These are phyloP conservation scores for Sylvicola fuscatus DNA, from an alignment of 2,888 invertebrate species.

Conservation along the genomic window DNA sequence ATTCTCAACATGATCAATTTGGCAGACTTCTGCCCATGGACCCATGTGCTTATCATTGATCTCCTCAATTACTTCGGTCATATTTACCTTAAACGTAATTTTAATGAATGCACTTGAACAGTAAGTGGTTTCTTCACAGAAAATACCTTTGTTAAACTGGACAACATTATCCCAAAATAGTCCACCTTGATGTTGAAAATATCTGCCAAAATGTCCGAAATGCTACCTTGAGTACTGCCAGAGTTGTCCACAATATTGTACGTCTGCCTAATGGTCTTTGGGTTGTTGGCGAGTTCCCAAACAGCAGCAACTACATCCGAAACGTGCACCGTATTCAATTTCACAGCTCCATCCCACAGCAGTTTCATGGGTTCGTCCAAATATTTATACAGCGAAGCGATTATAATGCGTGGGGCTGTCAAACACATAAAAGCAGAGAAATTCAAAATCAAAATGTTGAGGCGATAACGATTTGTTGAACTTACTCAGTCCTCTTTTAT, in stretches of 20 bases:
- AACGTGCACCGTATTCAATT: conserved; percentile 76
- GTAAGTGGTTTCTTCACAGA: too few relatives aligned
- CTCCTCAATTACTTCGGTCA: conserved; percentile 63
- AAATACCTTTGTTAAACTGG: conserved; percentile 56
- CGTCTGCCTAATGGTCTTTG: conserved; percentile 34
- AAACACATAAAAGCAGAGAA: too few relatives aligned
- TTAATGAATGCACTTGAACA: conserved; percentile 1
- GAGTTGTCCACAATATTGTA: conserved; percentile 74
- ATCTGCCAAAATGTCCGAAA: conserved; percentile 58
- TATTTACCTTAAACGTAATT: conserved; percentile 38
- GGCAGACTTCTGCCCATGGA: conserved; percentile 80
- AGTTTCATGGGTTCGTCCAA: conserved; percentile 80
- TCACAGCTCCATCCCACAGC: conserved; percentile 67
- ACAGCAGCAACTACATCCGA: conserved; percentile 63
- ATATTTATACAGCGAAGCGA: conserved; percentile 75
- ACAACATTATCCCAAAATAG: conserved; percentile 66
- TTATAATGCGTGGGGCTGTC: conserved; percentile 62
- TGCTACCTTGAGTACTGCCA: conserved; percentile 64
- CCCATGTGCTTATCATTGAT: conserved; percentile 85
- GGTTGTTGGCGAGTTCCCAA: conserved; percentile 42
- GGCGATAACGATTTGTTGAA: conserved; percentile 8
- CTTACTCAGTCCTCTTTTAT: conserved; percentile 63
- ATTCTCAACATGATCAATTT: conserved; percentile 49
- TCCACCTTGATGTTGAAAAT: conserved; percentile 73
- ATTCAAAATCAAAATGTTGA: neutral